Conservation (phyloP, 2,113 vertebrate genomes). For the Saguinus midas region DNA sequence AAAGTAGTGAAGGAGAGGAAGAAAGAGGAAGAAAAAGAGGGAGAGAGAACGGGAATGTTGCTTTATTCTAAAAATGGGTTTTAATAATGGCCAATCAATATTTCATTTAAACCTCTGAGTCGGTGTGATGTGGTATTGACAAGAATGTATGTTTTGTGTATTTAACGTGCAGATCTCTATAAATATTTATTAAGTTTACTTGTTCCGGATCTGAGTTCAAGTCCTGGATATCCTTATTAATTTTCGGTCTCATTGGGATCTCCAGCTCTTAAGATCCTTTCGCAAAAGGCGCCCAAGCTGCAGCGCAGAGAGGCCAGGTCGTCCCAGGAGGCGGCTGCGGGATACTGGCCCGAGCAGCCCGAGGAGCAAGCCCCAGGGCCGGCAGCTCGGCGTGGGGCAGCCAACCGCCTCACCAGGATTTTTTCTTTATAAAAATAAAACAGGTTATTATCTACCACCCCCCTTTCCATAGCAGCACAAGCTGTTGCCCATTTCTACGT, state of each 20-base stretch:
- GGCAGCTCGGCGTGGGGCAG: neutral
- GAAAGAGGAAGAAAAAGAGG: no score
- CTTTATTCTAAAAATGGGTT: no score
- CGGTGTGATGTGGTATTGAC: no score
- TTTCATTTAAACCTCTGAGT: no score
- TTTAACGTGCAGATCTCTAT: no score
- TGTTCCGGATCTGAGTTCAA: no score
- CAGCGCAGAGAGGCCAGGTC: constrained; percentile 85
- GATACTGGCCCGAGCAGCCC: constrained; percentile 48
- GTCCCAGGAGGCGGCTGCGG: constrained; percentile 68
- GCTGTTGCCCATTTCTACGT: neutral
- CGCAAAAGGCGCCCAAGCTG: constrained; percentile 88
- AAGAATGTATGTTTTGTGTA: no score
- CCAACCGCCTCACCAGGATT: neutral
- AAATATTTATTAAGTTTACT: no score
- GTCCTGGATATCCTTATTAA: no score
- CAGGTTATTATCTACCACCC: neutral
- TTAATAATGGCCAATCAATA: no score
- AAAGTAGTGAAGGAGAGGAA: no score
- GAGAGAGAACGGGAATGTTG: no score
- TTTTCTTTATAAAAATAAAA: constrained; percentile 44
- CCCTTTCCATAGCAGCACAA: neutral
- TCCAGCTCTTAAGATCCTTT: constrained; percentile 88
- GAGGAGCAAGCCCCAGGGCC: constrained; percentile 24
- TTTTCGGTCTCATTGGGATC: constrained; percentile 78